Conservation (phyloP, 1,140 invertebrate species). For the Vollenhovia emeryi region DNA sequence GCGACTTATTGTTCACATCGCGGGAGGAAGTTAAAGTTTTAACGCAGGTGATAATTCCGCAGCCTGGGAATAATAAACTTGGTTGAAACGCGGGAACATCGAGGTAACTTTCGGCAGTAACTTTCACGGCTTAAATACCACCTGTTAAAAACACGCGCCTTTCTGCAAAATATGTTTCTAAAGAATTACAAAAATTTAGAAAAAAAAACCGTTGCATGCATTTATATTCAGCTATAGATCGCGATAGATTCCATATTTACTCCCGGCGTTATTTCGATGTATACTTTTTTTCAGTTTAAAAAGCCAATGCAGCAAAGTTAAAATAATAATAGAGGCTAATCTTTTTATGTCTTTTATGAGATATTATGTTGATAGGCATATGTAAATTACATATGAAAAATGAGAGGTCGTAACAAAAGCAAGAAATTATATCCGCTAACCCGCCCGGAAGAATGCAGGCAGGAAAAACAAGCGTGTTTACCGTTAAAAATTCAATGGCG, state of each 20-base stretch:
- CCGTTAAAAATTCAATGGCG: slow-evolving; percentile 29
- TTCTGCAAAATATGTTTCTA: neutral
- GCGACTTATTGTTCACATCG: slow-evolving; percentile 35
- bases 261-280: neutral
- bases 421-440: neutral
- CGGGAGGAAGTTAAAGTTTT: slow-evolving; percentile 10
- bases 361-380: slow-evolving; percentile 35
- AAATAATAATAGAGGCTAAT: slow-evolving; percentile 9
- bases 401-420: neutral
- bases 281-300: neutral
- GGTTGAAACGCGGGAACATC: neutral
- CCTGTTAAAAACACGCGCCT: neutral
- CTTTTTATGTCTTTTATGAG: neutral
- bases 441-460: neutral
- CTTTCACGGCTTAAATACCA: neutral
- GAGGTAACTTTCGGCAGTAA: slow-evolving; percentile 22
- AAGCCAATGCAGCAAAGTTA: neutral
- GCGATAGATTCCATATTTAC: neutral
- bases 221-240: neutral
- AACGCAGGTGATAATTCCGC: slow-evolving; percentile 23
- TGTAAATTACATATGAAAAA: slow-evolving; percentile 39
- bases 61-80: slow-evolving; percentile 18
- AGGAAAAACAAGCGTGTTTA: slow-evolving; percentile 31
- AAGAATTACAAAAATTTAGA: neutral
- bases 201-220: neutral